phyloP scores from a whole-genome alignment of 2,113 vertebrate species.

The Cyrtonyx montezumae region DNA sequence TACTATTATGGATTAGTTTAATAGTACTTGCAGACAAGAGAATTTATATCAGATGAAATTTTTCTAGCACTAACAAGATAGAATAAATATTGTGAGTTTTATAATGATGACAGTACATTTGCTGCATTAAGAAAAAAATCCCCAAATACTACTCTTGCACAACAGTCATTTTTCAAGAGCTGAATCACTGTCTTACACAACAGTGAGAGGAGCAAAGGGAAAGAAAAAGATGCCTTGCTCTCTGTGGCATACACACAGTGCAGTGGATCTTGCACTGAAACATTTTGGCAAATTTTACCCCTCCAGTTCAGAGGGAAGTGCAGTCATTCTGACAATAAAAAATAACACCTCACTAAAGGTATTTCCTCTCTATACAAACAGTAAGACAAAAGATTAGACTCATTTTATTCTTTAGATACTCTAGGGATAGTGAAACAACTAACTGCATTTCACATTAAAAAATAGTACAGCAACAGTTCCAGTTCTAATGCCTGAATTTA shows the following conservation, averaged over 20 bases:
- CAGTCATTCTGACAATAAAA: not conserved
- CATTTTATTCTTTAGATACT: not conserved
- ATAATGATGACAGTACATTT: not conserved
- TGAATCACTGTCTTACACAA: constrained; percentile 36
- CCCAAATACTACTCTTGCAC: constrained; percentile 3
- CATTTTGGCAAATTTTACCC: not conserved
- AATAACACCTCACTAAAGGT: not conserved
- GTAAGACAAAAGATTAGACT: not conserved
- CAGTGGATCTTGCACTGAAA: not conserved
- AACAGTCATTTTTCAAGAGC: not conserved
- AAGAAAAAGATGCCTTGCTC: not conserved
- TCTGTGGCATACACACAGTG: not conserved
- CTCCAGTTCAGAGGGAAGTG: not conserved
- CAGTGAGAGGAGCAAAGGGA: not conserved
- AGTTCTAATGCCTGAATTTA: not conserved
- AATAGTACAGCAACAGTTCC: not conserved
- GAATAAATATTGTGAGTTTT: constrained; percentile 42
- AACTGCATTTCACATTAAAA: not conserved
- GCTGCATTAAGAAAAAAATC: not conserved
- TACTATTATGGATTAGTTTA: not conserved
- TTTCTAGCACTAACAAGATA: not conserved
- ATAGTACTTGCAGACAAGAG: not conserved
- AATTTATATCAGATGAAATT: not conserved
- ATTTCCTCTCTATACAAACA: not conserved
- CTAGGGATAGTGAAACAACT: not conserved